These are phyloP conservation scores for Galleria mellonella DNA, from an alignment of 1,140 invertebrate species.

Conservation along the genomic window DNA sequence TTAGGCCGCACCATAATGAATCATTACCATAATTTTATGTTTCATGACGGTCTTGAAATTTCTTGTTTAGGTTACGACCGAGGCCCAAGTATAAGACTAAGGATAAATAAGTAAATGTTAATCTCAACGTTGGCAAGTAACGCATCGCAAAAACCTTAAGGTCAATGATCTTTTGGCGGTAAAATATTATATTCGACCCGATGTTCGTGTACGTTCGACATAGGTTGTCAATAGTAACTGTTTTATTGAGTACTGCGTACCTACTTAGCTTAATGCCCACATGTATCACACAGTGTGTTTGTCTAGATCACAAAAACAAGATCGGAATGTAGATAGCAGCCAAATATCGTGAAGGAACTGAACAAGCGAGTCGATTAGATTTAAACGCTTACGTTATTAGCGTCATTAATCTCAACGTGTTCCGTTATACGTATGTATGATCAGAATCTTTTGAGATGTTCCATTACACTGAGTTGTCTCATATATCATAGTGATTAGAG, in stretches of 20 bases:
- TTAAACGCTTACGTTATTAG: conserved; percentile 15
- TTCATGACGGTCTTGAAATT: no score
- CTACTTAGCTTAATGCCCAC: no score
- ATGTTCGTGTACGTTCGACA: background rate
- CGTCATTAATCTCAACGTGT: conserved; percentile 30
- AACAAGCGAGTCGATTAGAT: conserved; percentile 19
- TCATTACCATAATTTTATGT: no score
- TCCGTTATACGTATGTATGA: conserved; percentile 23
- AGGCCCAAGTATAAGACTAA: no score
- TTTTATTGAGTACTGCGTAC: conserved; percentile 1
- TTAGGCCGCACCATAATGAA: no score
- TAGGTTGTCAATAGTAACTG: conserved; percentile 1
- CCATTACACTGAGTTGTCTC: no score
- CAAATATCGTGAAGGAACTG: conserved; percentile 7
- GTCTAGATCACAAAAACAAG: conserved; percentile 12
- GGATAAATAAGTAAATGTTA: no score
- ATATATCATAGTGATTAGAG: no score
- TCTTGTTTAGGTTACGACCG: no score
- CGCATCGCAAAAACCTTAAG: conserved; percentile 7
- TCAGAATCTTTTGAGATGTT: background rate
- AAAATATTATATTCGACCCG: conserved; percentile 1
- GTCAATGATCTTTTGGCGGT: conserved; percentile 31
- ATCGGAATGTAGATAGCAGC: conserved; percentile 13
- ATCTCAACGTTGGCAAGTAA: no score
- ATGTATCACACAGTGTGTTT: background rate